phyloP scores from a whole-genome alignment of 2,113 vertebrate genomes.

The Callocephalon fimbriatum region DNA sequence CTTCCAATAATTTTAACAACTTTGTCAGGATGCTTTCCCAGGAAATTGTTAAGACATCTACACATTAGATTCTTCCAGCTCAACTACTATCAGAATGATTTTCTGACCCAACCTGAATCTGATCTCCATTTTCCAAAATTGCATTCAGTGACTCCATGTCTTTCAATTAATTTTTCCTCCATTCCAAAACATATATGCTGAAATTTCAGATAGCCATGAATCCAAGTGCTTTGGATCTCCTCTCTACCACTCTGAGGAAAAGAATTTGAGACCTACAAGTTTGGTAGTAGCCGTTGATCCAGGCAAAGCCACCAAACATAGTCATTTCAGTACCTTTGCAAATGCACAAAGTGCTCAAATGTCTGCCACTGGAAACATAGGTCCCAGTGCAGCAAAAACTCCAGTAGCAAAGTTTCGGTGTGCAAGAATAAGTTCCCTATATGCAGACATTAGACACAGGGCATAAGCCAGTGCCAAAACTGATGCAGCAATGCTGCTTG shows the following conservation, averaged over 20 bases:
- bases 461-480: background rate
- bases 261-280: background rate
- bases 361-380: background rate
- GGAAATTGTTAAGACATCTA: background rate
- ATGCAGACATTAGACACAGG: rapidly evolving
- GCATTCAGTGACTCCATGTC: background rate
- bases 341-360: background rate
- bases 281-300: background rate
- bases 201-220: background rate
- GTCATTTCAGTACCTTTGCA: background rate
- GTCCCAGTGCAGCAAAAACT: background rate
- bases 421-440: background rate
- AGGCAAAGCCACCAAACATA: background rate
- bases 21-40: background rate
- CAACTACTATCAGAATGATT: background rate
- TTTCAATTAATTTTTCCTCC: background rate
- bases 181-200: background rate
- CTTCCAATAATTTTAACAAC: background rate
- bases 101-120: background rate
- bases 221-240: background rate
- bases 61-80: background rate
- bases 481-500: background rate
- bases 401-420: rapidly evolving
- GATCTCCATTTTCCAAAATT: background rate
- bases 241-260: background rate